Evolutionary conservation across 2,113 vertebrate genomes (phyloP), one percentile per base, ranked within the genome.

Genomic region (Microcebus lehilahytsara): DNA sequence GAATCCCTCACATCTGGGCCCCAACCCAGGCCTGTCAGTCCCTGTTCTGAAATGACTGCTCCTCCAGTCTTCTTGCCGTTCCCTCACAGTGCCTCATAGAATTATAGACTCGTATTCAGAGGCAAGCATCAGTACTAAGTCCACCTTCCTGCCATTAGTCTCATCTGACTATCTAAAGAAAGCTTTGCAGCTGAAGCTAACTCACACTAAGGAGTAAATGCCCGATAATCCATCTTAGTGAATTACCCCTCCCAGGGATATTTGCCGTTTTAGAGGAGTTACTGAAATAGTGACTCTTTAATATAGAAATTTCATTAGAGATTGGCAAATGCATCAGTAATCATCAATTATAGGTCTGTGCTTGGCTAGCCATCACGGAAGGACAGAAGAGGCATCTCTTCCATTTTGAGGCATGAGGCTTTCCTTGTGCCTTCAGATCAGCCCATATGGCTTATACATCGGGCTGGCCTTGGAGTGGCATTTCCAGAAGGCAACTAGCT

Each of bases 151-250:
- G 19, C 83, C 93, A 74, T 88, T 58, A 32, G 75, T 80, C 69
- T 92, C 93, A 79, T 37, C 93, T 89, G 94, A 89, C 96, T 79
- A 89, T 56, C 72, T 67, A 66, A 69, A 93, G 74, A 92, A 58
- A 74, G 67, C 62, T 62, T 53, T 62, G 62, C 74, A 67, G 86
- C 69, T 77, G 40, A 85, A 77, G 42, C 86, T 96, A 95, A 95
- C 49, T 96, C 96, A 92, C 79, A 85, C 95, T 92, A 90, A 96
- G 84, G 96, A 40, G 46, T 93, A 88, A 93, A 85, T 69, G 64
- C 75, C 89, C 53, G 64, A 89, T 89, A n/a, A 94, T 93, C 89
- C 60, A 58, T 89, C 75, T 93, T n/a, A 62, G 66, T 74, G 95
- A 96, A 81, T 93, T 85, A 94, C 94, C 53, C 85, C 89, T 77